These are phyloP conservation scores for Ladona fulva DNA, from an alignment of 1,140 invertebrate genomes.

Conservation along the genomic window DNA sequence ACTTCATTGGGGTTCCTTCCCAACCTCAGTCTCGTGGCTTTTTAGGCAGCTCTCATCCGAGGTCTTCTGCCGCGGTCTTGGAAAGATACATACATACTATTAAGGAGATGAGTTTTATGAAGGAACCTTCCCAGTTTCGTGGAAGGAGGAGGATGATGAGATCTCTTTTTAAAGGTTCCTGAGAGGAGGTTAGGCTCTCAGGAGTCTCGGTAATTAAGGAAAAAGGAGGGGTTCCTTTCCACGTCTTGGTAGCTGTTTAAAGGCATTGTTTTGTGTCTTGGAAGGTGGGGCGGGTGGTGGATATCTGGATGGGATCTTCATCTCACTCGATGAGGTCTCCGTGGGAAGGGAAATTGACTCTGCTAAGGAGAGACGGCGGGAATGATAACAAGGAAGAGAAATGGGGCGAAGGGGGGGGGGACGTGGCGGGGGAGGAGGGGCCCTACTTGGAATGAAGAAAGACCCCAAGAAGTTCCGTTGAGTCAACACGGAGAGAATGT, in stretches of 20 bases:
- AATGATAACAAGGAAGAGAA: conserved; percentile 16
- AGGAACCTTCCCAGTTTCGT: too few species aligned
- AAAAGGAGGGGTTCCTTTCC: neutral
- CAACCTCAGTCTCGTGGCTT: too few species aligned
- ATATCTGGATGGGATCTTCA: neutral
- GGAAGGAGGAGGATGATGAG: neutral
- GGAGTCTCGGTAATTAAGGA: neutral
- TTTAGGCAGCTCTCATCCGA: too few species aligned
- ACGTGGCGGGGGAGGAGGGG: conserved; percentile 18
- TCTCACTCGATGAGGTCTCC: neutral
- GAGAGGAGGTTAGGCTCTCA: neutral
- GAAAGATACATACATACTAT: too few species aligned
- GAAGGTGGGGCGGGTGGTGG: neutral
- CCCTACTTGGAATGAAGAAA: conserved; percentile 16
- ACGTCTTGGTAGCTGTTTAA: conserved; percentile 5
- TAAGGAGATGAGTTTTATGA: too few species aligned
- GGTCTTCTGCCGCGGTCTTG: too few species aligned
- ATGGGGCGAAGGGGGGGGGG: neutral
- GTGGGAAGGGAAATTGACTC: neutral
- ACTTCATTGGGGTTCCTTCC: too few species aligned
- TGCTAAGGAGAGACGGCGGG: neutral
- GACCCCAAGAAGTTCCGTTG: conserved; percentile 19
- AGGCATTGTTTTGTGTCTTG: neutral
- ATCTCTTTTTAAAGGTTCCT: neutral
- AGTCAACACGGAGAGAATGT: conserved; percentile 25